Evolutionary conservation across 1,140 invertebrate species (phyloP), one percentile per base, ranked within the genome.

Genomic region (Propsilocerus akamusi): DNA sequence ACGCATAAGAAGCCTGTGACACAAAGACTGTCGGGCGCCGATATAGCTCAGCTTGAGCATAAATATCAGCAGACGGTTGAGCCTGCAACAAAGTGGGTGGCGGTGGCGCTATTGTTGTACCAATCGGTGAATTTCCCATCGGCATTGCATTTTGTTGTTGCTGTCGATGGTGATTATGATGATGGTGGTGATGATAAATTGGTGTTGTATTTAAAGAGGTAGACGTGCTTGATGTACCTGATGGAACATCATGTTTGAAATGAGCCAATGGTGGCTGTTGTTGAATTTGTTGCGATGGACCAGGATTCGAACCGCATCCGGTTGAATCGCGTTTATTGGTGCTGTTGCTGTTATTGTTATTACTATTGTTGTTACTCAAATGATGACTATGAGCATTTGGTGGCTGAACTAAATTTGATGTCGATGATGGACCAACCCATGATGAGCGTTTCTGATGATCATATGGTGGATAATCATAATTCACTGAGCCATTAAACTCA

Each of bases 11-110:
- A 5, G 62, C 62, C 49, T 65, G 63, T 7, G 62, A 65, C 2
- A 78, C 76, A 57, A 78, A 80, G 11, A 79, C 74, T 12, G 72
- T 68, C 32, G 75, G 73, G 14, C 75, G 60, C 3, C 74, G 66
- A 56, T 77, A 77, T 47, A 77, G 62, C 52, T 76, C 75, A 50
- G 71, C 68, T 52, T 68, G 68, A 59, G 60, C 75, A 68, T 51
- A 76, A 57, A 52, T 73, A 62, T 62, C 75, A 63, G n/a, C n/a
- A n/a, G 49, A 71, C 69, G 5, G 70, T 64, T n/a, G 68, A 59
- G 12, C 64, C 65, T 17, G 69, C 66, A 7, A 72, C 62, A 41
- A 68, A 59, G 5, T 58, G 56, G 61, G 59, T 11, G 63, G 5
- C 59, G 56, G 61, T 59, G 8, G 63, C 61, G 4, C 14, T n/a